phyloP scores from a whole-genome alignment of 2,113 vertebrate genomes.

The Tiliqua scincoides region DNA sequence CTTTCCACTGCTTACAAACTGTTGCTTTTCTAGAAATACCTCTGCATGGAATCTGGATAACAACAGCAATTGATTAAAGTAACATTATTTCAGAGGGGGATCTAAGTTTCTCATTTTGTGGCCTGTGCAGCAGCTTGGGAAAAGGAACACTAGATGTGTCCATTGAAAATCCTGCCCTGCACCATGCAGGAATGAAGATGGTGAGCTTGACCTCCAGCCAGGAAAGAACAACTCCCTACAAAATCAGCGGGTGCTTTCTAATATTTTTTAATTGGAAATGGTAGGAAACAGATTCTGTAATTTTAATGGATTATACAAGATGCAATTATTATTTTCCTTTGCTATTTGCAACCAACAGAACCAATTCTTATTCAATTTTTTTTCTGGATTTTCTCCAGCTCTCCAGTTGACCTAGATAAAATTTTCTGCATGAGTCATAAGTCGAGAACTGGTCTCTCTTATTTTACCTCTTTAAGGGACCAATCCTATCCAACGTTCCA shows the following conservation, averaged over 20 bases:
- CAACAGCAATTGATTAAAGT: not conserved
- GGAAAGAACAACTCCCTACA: not conserved
- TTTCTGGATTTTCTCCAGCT: not conserved
- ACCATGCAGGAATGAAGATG: not conserved
- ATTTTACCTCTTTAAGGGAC: not conserved
- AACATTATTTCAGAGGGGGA: not conserved
- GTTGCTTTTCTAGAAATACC: slow-evolving; percentile 9
- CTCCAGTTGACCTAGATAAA: not conserved
- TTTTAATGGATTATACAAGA: not conserved
- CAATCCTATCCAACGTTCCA: too few species aligned
- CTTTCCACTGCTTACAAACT: slow-evolving; percentile 6
- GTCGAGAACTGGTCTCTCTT: not conserved
- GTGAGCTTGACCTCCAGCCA: not conserved
- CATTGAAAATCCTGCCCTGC: not conserved
- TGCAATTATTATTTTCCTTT: not conserved
- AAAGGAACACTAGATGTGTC: not conserved
- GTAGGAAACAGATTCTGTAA: not conserved
- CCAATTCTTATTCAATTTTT: not conserved
- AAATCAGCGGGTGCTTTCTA: not conserved
- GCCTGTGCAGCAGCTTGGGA: not conserved
- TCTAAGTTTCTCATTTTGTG: not conserved
- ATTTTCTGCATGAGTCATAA: not conserved
- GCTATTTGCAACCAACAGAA: not conserved
- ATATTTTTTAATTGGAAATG: not conserved
- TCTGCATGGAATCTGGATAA: not conserved